Evolutionary conservation across 2,888 invertebrate genomes (phyloP).

Genomic region (Drosophila mayaguana): DNA sequence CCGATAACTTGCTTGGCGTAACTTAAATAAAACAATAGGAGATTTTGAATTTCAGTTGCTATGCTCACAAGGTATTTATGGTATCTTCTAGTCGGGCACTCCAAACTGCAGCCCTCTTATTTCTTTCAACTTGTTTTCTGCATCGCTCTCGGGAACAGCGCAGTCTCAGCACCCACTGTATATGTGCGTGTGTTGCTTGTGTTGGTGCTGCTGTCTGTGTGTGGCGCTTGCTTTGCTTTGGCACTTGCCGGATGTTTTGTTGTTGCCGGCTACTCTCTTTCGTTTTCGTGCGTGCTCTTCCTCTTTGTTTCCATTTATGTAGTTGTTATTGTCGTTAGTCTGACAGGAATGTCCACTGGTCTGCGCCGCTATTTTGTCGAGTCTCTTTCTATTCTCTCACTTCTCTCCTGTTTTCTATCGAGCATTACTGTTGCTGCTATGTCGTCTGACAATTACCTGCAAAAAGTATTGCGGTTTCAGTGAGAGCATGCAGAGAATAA

Average conservation of each 20-base stretch:
- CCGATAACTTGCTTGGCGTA: no score
- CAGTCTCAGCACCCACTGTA: constrained; percentile 37
- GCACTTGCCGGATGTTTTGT: constrained; percentile 74
- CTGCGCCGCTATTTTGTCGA: constrained; percentile 7
- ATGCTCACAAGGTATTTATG: not conserved
- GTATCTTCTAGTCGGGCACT: not conserved
- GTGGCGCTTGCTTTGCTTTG: constrained; percentile 72
- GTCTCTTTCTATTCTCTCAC: not conserved
- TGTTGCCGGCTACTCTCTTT: constrained; percentile 41
- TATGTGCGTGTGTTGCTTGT: constrained; percentile 14
- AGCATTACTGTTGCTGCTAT: constrained; percentile 9
- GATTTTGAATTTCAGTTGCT: no score
- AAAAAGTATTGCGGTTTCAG: constrained; percentile 40
- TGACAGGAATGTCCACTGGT: constrained; percentile 25
- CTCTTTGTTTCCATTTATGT: not conserved
- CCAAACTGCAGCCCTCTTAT: not conserved
- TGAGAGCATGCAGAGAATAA: constrained; percentile 11
- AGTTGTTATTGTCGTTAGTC: constrained; percentile 18
- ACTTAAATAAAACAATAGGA: no score
- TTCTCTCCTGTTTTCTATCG: not conserved
- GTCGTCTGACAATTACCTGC: not conserved
- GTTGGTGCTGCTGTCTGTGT: constrained; percentile 51
- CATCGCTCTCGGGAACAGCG: constrained; percentile 26
- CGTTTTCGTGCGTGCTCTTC: constrained; percentile 11
- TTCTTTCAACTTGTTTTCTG: constrained; percentile 14